Evolutionary conservation across 1,140 invertebrate species (phyloP).

Genomic region (Ceratosolen solmsi): DNA sequence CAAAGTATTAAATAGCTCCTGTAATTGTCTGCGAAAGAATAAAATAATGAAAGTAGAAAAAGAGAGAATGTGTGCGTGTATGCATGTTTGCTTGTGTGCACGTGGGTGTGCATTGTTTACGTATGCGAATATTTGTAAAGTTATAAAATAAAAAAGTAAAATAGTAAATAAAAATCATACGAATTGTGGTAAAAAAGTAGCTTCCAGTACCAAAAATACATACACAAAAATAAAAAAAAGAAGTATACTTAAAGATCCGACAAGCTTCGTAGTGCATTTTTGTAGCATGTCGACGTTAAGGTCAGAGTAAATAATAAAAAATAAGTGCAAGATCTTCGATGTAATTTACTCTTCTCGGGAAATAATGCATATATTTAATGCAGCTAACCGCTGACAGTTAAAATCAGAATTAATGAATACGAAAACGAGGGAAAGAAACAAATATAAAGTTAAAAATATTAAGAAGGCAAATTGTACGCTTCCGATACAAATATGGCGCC

Average conservation of each 20-base stretch:
- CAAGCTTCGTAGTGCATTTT: conserved; percentile 51
- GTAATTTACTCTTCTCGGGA: not conserved
- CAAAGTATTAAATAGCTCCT: not conserved
- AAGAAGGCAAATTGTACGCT: conserved; percentile 40
- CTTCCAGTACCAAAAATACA: conserved; percentile 48
- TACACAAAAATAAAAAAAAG: conserved; percentile 38
- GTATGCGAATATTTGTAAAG: not conserved
- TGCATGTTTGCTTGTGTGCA: not conserved
- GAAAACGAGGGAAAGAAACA: not conserved
- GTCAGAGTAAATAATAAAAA: not conserved
- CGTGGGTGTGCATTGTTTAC: too few relatives aligned
- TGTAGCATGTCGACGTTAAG: conserved; percentile 46
- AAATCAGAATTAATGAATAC: not conserved
- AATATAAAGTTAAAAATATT: not conserved
- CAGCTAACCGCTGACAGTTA: not conserved
- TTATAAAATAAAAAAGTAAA: conserved; percentile 30
- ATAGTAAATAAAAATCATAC: conserved; percentile 26
- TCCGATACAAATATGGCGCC: conserved; percentile 15
- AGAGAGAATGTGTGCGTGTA: not conserved
- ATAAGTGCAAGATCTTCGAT: not conserved
- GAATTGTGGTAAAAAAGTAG: conserved; percentile 37
- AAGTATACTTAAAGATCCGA: conserved; percentile 25
- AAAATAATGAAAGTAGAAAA: not conserved
- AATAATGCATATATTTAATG: conserved; percentile 22
- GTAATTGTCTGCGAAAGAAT: too few relatives aligned